phyloP scores from a whole-genome alignment of 2,797 vertebrate species.

The Pipistrellus pygmaeus region DNA sequence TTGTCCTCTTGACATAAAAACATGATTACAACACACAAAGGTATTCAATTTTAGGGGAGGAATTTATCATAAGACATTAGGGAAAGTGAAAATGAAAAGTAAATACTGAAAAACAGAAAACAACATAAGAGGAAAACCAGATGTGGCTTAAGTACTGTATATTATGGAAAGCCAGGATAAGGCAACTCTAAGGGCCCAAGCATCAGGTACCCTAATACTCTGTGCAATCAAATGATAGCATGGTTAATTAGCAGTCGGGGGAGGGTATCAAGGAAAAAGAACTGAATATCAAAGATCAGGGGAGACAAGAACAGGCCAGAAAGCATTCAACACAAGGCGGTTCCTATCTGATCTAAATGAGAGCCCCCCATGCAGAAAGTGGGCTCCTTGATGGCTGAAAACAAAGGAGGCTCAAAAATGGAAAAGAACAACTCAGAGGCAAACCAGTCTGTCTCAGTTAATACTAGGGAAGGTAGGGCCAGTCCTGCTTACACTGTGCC shows the following conservation, averaged over 20 bases:
- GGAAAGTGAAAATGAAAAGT: constrained; percentile 4
- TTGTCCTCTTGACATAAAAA: background rate
- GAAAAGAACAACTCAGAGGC: background rate
- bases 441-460: background rate
- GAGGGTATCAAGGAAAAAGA: background rate
- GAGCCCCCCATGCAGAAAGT: background rate
- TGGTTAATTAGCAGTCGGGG: background rate
- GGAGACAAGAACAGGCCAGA: background rate
- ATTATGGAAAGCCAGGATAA: background rate
- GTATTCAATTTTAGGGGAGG: constrained; percentile 38
- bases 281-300: background rate
- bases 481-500: background rate
- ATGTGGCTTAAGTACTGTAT: background rate
- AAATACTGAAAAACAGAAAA: constrained; percentile 14
- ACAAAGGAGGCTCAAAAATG: background rate
- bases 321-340: background rate
- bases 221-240: background rate
- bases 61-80: background rate
- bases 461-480: background rate
- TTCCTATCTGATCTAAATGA: background rate
- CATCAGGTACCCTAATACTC: background rate
- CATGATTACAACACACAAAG: background rate
- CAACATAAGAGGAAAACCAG: background rate
- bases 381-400: background rate
- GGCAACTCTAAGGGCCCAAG: background rate